Conservation (phyloP, 2,797 vertebrate genomes). For the Coregonus sp. region DNA sequence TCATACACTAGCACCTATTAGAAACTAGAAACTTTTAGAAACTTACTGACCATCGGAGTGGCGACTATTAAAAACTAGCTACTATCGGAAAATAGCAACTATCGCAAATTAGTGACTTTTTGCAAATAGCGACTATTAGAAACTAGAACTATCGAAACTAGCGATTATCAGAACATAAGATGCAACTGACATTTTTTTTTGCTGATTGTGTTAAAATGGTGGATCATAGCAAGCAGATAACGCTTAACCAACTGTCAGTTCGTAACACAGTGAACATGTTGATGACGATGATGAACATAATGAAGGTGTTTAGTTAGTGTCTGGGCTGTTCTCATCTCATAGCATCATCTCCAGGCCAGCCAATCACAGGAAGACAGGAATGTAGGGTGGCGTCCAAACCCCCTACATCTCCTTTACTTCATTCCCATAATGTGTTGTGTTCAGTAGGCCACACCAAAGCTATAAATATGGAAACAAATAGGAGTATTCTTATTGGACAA, state of each 20-base stretch:
- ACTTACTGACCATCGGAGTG: too few species aligned
- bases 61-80: not conserved
- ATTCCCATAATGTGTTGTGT: constrained; percentile 17
- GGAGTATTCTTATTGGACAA: not conserved
- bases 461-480: not conserved
- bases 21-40: not conserved
- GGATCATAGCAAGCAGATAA: constrained; percentile 61
- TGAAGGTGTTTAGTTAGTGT: constrained; percentile 36
- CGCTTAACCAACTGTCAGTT: constrained; percentile 51
- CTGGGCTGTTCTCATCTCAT: constrained; percentile 1
- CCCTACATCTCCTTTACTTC: not conserved
- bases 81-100: not conserved
- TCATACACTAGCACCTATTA: not conserved
- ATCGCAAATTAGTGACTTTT: too few species aligned
- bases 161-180: not conserved
- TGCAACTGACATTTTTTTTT: constrained; percentile 32
- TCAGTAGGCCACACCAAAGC: not conserved
- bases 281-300: constrained; percentile 50
- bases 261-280: constrained; percentile 53
- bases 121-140: too few species aligned
- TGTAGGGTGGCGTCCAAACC: not conserved
- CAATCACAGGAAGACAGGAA: not conserved
- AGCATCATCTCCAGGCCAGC: constrained; percentile 1
- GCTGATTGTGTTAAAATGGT: constrained; percentile 38
- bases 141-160: not conserved